phyloP scores from a whole-genome alignment of 2,888 invertebrate species.

The Ochropacha duplaris region DNA sequence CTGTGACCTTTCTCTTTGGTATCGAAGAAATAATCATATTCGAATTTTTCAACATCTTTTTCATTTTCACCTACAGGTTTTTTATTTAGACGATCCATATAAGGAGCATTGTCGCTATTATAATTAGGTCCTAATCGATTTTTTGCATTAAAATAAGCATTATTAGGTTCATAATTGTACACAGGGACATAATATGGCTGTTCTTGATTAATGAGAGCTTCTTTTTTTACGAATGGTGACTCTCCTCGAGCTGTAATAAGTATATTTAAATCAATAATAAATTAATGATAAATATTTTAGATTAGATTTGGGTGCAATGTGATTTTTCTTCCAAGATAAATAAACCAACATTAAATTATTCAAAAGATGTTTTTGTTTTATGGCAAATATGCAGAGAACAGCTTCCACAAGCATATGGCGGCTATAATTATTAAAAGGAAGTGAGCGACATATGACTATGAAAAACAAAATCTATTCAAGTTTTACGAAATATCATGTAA shows the following conservation, averaged over 20 bases:
- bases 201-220: constrained; percentile 20
- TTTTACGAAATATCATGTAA: background rate
- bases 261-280: background rate
- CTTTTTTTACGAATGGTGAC: constrained; percentile 17
- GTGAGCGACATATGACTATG: no score
- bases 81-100: constrained; percentile 6
- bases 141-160: constrained; percentile 52
- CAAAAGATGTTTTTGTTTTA: no score
- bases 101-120: constrained; percentile 15
- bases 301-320: no score
- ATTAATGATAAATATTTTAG: background rate
- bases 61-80: background rate
- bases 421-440: no score
- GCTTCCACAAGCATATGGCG: no score
- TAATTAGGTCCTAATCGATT: constrained; percentile 50
- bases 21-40: background rate
- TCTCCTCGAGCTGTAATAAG: constrained; percentile 32
- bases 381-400: no score
- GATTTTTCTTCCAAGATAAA: no score
- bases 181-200: constrained; percentile 46
- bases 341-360: no score
- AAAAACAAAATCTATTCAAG: no score
- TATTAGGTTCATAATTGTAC: constrained; percentile 46
- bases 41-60: background rate
- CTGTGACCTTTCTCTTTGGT: constrained; percentile 4